Evolutionary conservation across 1,140 invertebrate species (phyloP), one percentile per base, ranked within the genome.

Genomic region (Drosophila subobscura): DNA sequence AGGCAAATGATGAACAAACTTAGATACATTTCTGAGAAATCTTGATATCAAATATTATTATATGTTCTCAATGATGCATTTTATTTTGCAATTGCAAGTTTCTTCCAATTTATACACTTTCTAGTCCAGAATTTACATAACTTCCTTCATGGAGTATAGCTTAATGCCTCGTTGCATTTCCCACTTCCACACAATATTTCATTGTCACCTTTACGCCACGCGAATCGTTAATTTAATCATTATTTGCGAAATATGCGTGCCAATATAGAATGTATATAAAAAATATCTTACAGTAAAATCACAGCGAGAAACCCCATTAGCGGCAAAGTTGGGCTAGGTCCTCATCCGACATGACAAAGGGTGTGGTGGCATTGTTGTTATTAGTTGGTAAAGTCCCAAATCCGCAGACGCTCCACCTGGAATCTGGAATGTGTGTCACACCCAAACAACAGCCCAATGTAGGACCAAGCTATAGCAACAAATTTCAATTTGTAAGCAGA

Each of bases 361-460:
- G 41, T 29, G 49, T 54, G 20, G 29, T 58, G 59, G 42, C 44
- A 46, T 72, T 80, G 53, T 55, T 61, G 37, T 76, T 66, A 51
- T 72, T 56, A 58, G 56, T 54, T 56, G 50, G 8, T 59, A 60
- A 64, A 72, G 52, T 63, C 58, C 65, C 56, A 27, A 77, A 73
- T 58, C 57, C 64, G 47, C 58, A 59, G 56, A 60, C 71, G 59
- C 68, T 76, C 67, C 59, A 64, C 52, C 58, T 56, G 53, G 57
- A 80, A 64, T 52, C 58, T 59, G 53, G 57, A 86, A 85, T 66
- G 77, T 85, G 63, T 84, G 80, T 84, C 80, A 84, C 80, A 77
- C 80, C 77, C 80, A 73, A 72, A 79, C 50, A 79, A 47, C 42
- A 68, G 60, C 42, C 55, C 46, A 41, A 56, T 23, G 51, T 23